These are phyloP conservation scores for Catostylus mosaicus DNA, from an alignment of 30 jellyfish, hydroid and myxozoan genomes.

Conservation along the genomic window DNA sequence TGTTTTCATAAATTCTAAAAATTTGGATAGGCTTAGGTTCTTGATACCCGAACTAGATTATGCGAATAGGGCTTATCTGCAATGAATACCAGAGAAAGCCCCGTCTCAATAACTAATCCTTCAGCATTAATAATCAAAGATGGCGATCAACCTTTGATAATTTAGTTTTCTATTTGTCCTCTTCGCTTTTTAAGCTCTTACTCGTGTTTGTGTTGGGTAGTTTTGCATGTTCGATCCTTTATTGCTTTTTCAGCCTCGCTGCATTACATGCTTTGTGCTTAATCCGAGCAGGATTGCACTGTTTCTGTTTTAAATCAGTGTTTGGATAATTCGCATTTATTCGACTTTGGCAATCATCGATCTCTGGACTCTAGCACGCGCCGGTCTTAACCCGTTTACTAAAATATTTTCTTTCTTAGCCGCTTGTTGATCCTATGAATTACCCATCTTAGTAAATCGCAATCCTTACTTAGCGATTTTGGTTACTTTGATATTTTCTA, in stretches of 20 bases:
- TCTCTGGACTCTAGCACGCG: conserved; percentile 24
- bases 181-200: conserved; percentile 27
- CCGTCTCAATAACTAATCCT: conserved; percentile 69
- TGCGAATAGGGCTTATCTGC: conserved; percentile 48
- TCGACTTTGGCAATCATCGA: conserved; percentile 5
- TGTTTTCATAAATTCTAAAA: conserved; percentile 37
- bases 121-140: conserved; percentile 37
- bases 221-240: conserved; percentile 13
- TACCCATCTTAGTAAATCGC: background rate
- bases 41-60: conserved; percentile 70
- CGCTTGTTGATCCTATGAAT: background rate
- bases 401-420: background rate
- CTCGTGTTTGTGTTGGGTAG: conserved; percentile 31
- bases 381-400: background rate
- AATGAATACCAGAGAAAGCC: conserved; percentile 46
- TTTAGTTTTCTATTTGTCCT: conserved; percentile 40
- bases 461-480: background rate
- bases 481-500: background rate
- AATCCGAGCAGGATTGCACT: conserved; percentile 41
- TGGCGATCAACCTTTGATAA: conserved; percentile 52
- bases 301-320: conserved; percentile 64
- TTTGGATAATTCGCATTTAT: conserved; percentile 64
- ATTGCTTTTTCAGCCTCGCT: conserved; percentile 40
- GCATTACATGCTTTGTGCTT: conserved; percentile 37
- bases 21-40: conserved; percentile 58